Base-by-base conservation (phyloP, 2,888 invertebrate species). In the Nudaria mundana region DNA sequence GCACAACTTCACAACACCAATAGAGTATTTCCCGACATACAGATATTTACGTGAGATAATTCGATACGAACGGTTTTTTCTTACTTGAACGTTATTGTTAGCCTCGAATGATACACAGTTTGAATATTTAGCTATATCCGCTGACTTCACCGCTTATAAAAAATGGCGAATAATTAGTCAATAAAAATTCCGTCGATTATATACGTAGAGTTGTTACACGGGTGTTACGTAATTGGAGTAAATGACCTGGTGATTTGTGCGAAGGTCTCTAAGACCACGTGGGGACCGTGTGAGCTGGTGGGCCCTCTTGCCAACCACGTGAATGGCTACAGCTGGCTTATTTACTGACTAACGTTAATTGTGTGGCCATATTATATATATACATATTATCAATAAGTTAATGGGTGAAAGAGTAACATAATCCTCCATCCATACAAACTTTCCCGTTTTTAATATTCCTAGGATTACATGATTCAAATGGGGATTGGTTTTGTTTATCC, bases 91-190 rank as follows among this genome's bases (percentile, higher is more conserved):
- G 76, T 81, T 82, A 84, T 84, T 85, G 85, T 86, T 82, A 80
- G 74, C 82, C 78, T 80, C 81, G 78, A 81, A 78, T 87, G 88
- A 87, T 85, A 87, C 87, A 87, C 86, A 76, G 79, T 74, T 81
- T 80, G 87, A 88, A 87, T 87, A 88, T 87, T 87, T 85, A 87
- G 85, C 80, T 75, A 86, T 87, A 85, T 88, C 88, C 87, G 87
- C 85, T 87, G 85, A 86, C 81, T 86, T 86, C 86, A 86, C 80
- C 80, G 75, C 76, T 69, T 78, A 77, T 77, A 85, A 86, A 86
- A 86, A 86, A 83, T 81, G 69, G 73, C 79, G 82, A 86, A 87
- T 87, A 87, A 87, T 87, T 87, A 87, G 85, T 84, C 85, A 83
- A 88, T 88, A 87, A 86, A 88, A 87, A 87, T 88, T 87, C 88